Evolutionary conservation across 2,797 vertebrate species (phyloP).

Genomic region (Myotis findleyi): DNA sequence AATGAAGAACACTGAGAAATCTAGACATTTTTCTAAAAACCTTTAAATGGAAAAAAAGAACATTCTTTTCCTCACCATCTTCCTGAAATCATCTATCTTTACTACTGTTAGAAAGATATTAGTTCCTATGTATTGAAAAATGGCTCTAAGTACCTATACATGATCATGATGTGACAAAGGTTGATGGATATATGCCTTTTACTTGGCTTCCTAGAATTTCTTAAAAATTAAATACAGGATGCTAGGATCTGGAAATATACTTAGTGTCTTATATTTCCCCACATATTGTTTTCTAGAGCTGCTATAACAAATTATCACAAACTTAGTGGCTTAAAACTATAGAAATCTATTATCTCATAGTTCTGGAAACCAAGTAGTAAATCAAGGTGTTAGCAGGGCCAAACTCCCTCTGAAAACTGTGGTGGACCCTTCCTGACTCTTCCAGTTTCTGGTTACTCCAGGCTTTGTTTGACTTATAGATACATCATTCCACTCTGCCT

Average conservation of each 20-base stretch:
- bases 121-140: background rate
- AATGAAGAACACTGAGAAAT: background rate
- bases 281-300: background rate
- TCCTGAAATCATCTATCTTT: background rate
- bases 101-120: background rate
- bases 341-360: background rate
- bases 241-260: background rate
- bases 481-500: background rate
- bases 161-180: background rate
- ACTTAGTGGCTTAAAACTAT: background rate
- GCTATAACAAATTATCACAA: background rate
- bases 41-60: background rate
- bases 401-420: background rate
- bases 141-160: background rate
- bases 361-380: background rate
- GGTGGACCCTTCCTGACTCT: background rate
- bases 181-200: background rate
- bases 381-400: background rate
- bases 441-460: background rate
- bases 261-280: background rate
- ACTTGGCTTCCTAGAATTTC: background rate
- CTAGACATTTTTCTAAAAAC: background rate
- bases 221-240: background rate
- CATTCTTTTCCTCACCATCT: background rate
- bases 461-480: too few relatives aligned